Conservation (phyloP, 2,888 invertebrate species). For the Rotaria socialis region DNA sequence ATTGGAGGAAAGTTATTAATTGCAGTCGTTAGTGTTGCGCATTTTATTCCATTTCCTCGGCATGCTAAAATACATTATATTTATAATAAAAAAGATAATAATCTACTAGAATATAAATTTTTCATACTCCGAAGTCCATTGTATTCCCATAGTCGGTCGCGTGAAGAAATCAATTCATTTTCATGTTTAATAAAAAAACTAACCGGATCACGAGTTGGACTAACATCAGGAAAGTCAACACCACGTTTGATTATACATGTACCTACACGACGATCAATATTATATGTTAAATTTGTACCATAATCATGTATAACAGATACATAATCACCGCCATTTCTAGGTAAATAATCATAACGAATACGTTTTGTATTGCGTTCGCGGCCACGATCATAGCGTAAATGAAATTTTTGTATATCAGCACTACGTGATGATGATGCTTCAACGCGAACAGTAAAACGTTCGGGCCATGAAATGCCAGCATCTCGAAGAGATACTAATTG, state of each 20-base stretch:
- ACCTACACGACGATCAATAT: not conserved
- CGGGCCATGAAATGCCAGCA: not conserved
- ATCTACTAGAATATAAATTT: not conserved
- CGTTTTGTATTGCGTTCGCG: not conserved
- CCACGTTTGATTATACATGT: not conserved
- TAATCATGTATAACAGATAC: not conserved
- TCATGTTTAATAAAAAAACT: constrained; percentile 19
- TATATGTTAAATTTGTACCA: not conserved
- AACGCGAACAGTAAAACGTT: not conserved
- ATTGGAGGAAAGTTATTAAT: not conserved
- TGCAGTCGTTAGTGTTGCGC: not conserved
- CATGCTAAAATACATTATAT: not conserved
- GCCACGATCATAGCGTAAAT: not conserved
- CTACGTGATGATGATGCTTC: not conserved
- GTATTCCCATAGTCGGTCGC: not conserved
- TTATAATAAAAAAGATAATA: not conserved
- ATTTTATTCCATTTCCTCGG: not conserved
- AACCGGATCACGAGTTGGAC: not conserved
- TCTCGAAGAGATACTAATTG: not conserved
- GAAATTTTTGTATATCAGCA: not conserved
- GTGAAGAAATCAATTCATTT: not conserved
- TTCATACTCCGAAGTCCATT: not conserved
- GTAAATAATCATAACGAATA: constrained; percentile 1
- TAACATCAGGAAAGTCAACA: not conserved
- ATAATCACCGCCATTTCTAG: not conserved